These are phyloP conservation scores for Scolopax rusticola DNA, from an alignment of 2,797 vertebrate genomes.

Conservation along the genomic window DNA sequence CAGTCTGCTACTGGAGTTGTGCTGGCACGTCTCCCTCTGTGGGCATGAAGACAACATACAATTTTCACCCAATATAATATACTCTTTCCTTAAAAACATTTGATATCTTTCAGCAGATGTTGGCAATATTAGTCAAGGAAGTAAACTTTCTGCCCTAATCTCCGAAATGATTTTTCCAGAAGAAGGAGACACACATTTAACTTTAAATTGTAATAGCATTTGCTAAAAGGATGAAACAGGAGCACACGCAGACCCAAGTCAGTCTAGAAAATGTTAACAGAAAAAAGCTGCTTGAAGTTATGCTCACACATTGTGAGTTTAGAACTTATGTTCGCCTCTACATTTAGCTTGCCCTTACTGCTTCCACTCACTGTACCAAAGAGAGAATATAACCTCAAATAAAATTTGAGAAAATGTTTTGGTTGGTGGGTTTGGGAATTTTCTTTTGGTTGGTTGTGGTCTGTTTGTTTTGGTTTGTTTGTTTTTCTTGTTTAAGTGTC, in stretches of 20 bases:
- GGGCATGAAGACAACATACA: neutral
- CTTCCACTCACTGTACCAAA: neutral
- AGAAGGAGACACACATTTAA: neutral
- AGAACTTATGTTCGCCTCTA: neutral
- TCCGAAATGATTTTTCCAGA: neutral
- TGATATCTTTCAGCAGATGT: neutral
- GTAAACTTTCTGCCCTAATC: neutral
- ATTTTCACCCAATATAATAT: neutral
- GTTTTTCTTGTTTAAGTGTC: too few relatives aligned
- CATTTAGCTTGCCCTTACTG: neutral
- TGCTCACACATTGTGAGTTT: neutral
- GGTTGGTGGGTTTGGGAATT: too few relatives aligned
- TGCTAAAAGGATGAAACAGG: neutral
- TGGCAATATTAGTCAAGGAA: neutral
- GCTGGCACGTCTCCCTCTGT: neutral
- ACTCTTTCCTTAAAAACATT: neutral
- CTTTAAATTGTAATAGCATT: neutral
- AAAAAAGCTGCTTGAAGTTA: neutral
- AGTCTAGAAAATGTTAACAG: neutral
- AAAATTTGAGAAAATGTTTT: neutral
- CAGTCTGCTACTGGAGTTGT: neutral
- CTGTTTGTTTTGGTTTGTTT: too few relatives aligned
- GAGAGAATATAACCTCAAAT: neutral
- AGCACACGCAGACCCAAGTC: neutral
- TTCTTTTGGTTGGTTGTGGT: neutral